phyloP scores from a whole-genome alignment of 2,797 vertebrate genomes.

The Pseudochromis fuscus region DNA sequence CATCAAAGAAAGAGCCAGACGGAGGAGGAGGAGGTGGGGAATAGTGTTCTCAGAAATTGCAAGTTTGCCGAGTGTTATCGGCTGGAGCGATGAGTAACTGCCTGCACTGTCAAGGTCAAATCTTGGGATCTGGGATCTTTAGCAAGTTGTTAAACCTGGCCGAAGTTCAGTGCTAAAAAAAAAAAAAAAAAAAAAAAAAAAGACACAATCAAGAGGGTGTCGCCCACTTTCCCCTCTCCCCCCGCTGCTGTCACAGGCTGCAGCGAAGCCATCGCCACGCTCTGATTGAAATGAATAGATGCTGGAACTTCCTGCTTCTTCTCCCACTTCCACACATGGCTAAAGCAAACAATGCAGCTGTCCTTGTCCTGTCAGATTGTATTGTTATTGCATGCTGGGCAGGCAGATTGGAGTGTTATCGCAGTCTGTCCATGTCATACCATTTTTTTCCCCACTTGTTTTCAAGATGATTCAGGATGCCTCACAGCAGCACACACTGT shows the following conservation, averaged over 20 bases:
- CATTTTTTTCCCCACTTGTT: background rate
- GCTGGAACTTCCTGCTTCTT: too few species aligned
- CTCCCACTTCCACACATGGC: too few species aligned
- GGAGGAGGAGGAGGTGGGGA: background rate
- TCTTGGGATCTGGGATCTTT: too few species aligned
- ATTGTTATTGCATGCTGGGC: background rate
- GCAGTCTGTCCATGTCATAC: background rate
- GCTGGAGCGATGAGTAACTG: background rate
- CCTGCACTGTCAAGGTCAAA: background rate
- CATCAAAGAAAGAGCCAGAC: slow-evolving; percentile 25
- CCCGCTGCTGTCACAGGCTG: too few species aligned
- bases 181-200: background rate
- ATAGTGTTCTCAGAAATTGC: background rate
- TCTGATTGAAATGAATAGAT: too few species aligned
- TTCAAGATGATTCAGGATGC: too few species aligned
- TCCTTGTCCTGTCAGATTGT: background rate
- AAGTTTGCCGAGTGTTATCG: background rate
- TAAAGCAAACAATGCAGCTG: too few species aligned
- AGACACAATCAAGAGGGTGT: background rate
- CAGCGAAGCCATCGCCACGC: too few species aligned
- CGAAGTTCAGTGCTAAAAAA: too few species aligned
- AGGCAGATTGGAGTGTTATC: background rate
- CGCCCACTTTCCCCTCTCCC: background rate
- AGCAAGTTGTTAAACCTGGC: too few species aligned
- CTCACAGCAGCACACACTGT: too few species aligned